Base-by-base conservation (phyloP, 2,797 vertebrate species). In the Balearica regulorum region DNA sequence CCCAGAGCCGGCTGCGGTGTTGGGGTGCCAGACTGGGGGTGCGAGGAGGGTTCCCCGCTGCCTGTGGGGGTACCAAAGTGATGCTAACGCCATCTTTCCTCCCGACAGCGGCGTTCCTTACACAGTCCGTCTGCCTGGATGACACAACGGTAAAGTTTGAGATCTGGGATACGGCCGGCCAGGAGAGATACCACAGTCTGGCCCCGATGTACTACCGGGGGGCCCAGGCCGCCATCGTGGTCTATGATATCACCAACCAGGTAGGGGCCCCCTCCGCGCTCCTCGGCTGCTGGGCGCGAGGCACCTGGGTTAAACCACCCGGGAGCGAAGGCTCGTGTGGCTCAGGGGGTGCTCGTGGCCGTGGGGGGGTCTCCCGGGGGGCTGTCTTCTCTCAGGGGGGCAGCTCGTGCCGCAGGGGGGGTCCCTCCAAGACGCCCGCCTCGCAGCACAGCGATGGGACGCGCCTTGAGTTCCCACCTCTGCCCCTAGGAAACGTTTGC, bases 131-230 rank as follows among this genome's bases (percentile, higher is more conserved):
- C 79, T 98, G 98, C 96, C 96, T 98, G 97, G 98, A 98, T 66
- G 98, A 98, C 90, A 98, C 98, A 70, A 98, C 98, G 37, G 98
- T 98, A 61, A 98, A 98, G 94, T 98, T 98, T 93, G 98, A 98
- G 90, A 98, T 98, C 93, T 98, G 98, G 98, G 98, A 98, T 76
- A 98, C 98, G 25, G 98, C 98, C 29, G 98, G 98, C 37, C 98
- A 98, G 88, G 98, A 98, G 65, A 87, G 98, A n/a, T 98, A 98
- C 88, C 98, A 98, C 96, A 98, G 98, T 48, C 96, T 98, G 97
- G 98, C 98, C 43, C 98, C 98, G 11, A 98, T 98, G 98, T 98
- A 98, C 94, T 98, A 98, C 91, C 96, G 98, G 84, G 98, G 98
- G 54, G 98, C 98, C 7, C 98, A 98, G 71, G 98, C 98, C 17